Conservation (phyloP, 2,888 invertebrate species). For the Actias luna region DNA sequence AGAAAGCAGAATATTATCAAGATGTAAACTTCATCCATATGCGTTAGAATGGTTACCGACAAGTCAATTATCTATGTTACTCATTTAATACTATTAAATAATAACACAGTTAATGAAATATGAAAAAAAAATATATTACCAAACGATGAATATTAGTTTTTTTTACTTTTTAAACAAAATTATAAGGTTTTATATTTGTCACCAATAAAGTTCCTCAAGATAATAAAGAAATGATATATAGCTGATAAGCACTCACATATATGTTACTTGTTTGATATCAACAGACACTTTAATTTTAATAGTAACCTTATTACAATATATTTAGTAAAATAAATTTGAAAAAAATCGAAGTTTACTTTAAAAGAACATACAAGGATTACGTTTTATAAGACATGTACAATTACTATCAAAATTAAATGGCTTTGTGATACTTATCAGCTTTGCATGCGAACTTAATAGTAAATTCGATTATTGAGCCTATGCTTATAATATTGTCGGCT, state of each 20-base stretch:
- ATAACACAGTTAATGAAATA: too few relatives aligned
- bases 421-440: neutral
- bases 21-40: too few relatives aligned
- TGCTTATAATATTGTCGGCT: conserved; percentile 9
- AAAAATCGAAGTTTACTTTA: neutral
- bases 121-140: too few relatives aligned
- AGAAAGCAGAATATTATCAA: too few relatives aligned
- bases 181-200: neutral
- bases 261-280: neutral
- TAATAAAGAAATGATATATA: neutral
- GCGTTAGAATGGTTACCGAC: too few relatives aligned
- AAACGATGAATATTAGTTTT: too few relatives aligned
- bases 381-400: neutral
- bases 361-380: neutral
- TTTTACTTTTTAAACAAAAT: too few relatives aligned
- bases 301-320: neutral
- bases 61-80: too few relatives aligned
- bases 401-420: neutral
- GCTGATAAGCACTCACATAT: too few relatives aligned
- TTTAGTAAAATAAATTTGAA: neutral
- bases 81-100: too few relatives aligned
- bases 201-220: too few relatives aligned
- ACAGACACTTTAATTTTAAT: neutral
- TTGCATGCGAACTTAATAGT: neutral
- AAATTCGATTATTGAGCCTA: conserved; percentile 12